phyloP scores from a whole-genome alignment of 2,113 vertebrate species.

The Micronycteris hirsuta region DNA sequence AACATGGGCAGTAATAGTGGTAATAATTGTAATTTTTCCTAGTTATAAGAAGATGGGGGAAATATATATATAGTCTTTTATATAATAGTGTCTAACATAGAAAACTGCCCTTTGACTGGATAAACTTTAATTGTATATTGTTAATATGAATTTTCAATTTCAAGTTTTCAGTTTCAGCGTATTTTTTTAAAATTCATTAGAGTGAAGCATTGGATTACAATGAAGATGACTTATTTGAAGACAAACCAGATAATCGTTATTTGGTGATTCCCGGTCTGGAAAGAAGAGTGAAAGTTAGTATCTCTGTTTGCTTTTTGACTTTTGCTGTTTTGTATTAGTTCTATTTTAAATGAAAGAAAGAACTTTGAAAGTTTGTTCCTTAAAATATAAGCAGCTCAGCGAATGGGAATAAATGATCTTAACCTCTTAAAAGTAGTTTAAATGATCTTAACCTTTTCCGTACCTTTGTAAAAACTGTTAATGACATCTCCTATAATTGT shows the following conservation, averaged over 20 bases:
- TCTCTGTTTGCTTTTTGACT: background rate
- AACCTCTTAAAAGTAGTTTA: too few relatives aligned
- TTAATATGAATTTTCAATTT: constrained; percentile 24
- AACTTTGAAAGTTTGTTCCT: background rate
- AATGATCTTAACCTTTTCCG: background rate
- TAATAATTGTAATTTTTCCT: constrained; percentile 36
- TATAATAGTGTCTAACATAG: background rate
- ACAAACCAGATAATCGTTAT: constrained; percentile 79
- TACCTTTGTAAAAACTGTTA: background rate
- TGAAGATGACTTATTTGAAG: constrained; percentile 48
- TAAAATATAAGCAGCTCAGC: background rate
- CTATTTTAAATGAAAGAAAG: constrained; percentile 7
- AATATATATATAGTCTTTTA: background rate
- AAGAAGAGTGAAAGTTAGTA: constrained; percentile 89
- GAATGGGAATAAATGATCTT: background rate
- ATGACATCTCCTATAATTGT: background rate
- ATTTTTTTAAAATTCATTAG: constrained; percentile 63
- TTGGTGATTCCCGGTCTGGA: constrained; percentile 88
- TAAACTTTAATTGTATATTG: constrained; percentile 10
- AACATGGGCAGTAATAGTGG: background rate
- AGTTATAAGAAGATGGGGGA: constrained; percentile 1
- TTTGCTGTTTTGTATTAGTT: background rate
- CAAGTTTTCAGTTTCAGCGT: constrained; percentile 1
- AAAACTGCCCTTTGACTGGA: background rate
- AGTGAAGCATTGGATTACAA: constrained; percentile 31